Evolutionary conservation across 2,113 vertebrate species (phyloP), one percentile per base, ranked within the genome.

Genomic region (Vireo altiloquus): DNA sequence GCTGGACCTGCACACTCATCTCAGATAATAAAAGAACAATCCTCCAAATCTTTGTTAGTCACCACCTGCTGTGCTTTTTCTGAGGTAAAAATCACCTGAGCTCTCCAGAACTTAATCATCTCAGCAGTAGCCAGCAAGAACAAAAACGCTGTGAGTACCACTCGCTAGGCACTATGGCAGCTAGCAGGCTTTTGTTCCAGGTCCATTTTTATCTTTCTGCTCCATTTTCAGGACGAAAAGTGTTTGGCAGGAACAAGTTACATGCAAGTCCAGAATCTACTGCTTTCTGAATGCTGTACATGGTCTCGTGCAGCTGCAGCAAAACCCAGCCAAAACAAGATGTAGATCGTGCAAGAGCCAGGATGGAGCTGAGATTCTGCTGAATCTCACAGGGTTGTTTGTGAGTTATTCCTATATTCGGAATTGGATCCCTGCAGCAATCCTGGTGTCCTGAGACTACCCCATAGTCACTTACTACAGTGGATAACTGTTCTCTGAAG

Each of bases 61-160:
- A 63, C 40, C 68, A 74, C 84, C 86, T 68, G 54, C 94, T 89
- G 83, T 54, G 71, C 53, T 87, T 76, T 39, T 91, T 91, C 68
- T 77, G 84, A 80, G n/a, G 44, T n/a, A 70, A 91, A 87, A 94
- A 68, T 70, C 90, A 95, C 79, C 89, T 94, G 75, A 82, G 85
- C 86, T 94, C 92, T 91, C 76, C 60, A 17, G 21, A 91, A 93
- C 35, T 91, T 93, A 79, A 96, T 95, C 68, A 95, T 75, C 88
- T 28, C 90, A 84, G 81, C 63, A 82, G 81, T 13, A 90, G 76
- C 56, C 87, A 84, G 59, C 47, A 84, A 91, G 94, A 95, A 95
- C 76, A 93, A 92, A 92, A 66, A 74, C 11, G 0, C 28, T 4
- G 4, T 4, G 13, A 95, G 86, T 79, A 81, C 61, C 49, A 76